Evolutionary conservation across 2,888 invertebrate species (phyloP), one percentile per base, ranked within the genome.

Genomic region (Calameuta filiformis): DNA sequence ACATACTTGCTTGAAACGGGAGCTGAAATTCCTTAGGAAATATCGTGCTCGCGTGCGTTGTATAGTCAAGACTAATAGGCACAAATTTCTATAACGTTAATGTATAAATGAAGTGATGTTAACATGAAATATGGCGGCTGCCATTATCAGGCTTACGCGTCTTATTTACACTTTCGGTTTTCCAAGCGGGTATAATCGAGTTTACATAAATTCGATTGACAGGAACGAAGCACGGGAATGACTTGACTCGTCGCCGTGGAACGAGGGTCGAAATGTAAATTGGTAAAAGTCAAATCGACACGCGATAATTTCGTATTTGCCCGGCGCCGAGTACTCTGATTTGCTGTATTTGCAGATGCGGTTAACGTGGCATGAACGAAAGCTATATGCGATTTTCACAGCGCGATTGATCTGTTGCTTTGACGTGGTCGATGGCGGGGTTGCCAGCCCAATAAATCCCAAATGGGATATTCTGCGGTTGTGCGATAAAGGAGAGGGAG

Each of bases 361-460:
- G 56, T 56, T 56, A 56, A 23, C 56, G 56, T 23, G 56, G 23
- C 56, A 23, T 9, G 80, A 82, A 81, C 78, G 80, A 80, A 82
- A 81, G 78, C 76, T 73, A 81, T 73, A 75, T 69, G 73, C 80
- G 84, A 81, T 82, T 82, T 85, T 80, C 80, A 75, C 78, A 76
- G 79, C 73, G 12, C 80, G 79, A 85, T 81, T 83, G 81, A 84
- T 79, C 79, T 77, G 77, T 37, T 79, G 77, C 75, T 79, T 76
- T 73, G 77, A 75, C 79, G 77, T 80, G 80, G 79, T 82, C 56
- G 73, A 74, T 73, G 73, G 78, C 76, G 80, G 81, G 85, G 73
- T 79, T 79, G 77, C 78, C 76, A 77, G 77, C 73, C 78, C 79
- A 80, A 81, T 80, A 79, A 80, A 75, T 40, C 40, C 75, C 15